phyloP scores from a whole-genome alignment of 2,888 invertebrate species.

The Alloplasta piceator region DNA sequence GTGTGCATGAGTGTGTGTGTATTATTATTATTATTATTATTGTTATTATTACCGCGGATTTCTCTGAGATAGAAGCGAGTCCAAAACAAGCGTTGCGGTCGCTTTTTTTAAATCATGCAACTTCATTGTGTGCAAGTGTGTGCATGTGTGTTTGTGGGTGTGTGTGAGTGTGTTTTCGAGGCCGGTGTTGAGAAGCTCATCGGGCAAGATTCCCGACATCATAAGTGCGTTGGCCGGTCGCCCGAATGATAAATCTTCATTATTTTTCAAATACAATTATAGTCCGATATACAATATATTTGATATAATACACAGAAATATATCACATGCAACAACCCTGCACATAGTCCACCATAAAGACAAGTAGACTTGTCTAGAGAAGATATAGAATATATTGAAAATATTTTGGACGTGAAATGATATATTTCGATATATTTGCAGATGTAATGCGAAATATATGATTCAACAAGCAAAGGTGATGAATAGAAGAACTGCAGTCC shows the following conservation, averaged over 20 bases:
- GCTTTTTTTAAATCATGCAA: neutral
- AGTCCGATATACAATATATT: too few relatives aligned
- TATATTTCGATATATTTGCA: too few relatives aligned
- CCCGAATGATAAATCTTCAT: neutral
- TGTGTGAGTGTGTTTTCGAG: neutral
- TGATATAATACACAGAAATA: too few relatives aligned
- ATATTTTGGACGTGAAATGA: too few relatives aligned
- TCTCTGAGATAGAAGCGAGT: constrained; percentile 16
- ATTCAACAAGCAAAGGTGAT: too few relatives aligned
- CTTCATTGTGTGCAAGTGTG: neutral
- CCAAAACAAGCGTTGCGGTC: neutral
- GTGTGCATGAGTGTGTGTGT: neutral
- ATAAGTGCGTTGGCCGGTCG: neutral
- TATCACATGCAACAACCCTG: too few relatives aligned
- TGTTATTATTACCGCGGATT: constrained; percentile 23
- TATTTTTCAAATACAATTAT: neutral
- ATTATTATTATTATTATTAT: neutral
- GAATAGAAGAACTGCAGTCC: too few relatives aligned
- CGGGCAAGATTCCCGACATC: neutral
- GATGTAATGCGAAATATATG: too few relatives aligned
- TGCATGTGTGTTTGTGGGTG: neutral
- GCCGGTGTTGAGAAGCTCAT: constrained; percentile 6
- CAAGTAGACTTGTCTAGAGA: too few relatives aligned
- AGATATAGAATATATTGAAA: too few relatives aligned
- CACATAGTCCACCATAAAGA: too few relatives aligned